Evolutionary conservation across 2,888 invertebrate species (phyloP).

Genomic region (Leuctra nigra): DNA sequence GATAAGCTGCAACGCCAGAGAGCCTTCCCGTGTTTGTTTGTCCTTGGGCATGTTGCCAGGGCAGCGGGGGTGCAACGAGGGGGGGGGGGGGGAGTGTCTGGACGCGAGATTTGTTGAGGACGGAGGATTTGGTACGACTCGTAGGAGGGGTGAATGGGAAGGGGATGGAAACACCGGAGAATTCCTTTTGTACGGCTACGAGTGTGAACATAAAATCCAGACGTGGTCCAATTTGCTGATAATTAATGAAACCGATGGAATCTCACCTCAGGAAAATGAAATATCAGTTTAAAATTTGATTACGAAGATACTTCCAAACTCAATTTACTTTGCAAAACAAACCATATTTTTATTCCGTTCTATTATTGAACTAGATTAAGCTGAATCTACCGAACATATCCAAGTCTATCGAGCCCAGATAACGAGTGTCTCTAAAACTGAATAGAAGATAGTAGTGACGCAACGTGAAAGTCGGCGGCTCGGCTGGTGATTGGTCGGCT

Average conservation of each 20-base stretch:
- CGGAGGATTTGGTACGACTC: conserved; percentile 7
- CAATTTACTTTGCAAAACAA: not conserved
- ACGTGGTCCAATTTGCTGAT: conserved; percentile 18
- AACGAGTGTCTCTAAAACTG: no score
- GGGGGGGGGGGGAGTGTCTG: conserved; percentile 16
- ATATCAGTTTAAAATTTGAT: no score
- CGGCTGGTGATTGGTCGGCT: no score
- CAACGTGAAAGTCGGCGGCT: no score
- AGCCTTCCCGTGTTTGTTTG: conserved; percentile 30
- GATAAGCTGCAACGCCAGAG: conserved; percentile 27
- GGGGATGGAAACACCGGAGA: not conserved
- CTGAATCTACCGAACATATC: not conserved
- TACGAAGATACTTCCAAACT: not conserved
- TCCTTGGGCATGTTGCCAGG: conserved; percentile 27
- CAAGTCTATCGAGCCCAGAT: no score
- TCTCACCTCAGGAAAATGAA: not conserved
- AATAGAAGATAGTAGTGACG: no score
- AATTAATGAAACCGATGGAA: conserved; percentile 22
- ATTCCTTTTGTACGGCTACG: conserved; percentile 2
- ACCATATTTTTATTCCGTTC: not conserved
- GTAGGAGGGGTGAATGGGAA: no score
- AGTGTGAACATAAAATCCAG: conserved; percentile 11
- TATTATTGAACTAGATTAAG: not conserved
- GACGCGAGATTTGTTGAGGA: conserved; percentile 19
- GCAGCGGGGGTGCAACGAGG: not conserved